phyloP scores from a whole-genome alignment of 2,113 vertebrate genomes.

The Alethe diademata region DNA sequence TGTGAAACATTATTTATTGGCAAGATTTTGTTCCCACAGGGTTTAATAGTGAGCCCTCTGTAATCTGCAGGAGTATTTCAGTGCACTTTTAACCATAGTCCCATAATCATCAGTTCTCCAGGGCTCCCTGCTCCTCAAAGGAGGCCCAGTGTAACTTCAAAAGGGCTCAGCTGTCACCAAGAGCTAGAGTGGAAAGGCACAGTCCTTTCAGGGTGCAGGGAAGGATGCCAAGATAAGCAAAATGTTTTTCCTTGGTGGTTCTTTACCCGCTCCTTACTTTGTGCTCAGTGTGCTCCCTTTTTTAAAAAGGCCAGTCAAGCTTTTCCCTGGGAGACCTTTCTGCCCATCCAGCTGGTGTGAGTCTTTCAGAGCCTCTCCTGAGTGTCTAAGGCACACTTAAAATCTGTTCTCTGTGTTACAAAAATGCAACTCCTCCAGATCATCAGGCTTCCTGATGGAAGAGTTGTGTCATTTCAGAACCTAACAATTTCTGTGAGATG shows the following conservation, averaged over 20 bases:
- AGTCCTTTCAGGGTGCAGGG: not conserved
- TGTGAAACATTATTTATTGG: conserved; percentile 7
- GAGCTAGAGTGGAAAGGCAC: not conserved
- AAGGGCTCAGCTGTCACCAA: not conserved
- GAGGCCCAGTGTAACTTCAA: not conserved
- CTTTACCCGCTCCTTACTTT: not conserved
- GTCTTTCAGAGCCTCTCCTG: not conserved
- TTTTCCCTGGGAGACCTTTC: not conserved
- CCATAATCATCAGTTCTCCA: not conserved
- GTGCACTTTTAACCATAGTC: not conserved
- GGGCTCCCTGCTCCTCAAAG: not conserved
- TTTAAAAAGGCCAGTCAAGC: not conserved
- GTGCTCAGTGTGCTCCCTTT: not conserved
- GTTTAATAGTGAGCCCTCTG: not conserved
- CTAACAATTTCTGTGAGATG: not conserved
- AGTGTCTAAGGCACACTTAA: not conserved
- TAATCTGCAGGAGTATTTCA: not conserved
- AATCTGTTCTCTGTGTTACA: not conserved
- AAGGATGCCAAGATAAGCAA: not conserved
- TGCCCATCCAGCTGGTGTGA: not conserved
- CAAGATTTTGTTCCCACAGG: not conserved
- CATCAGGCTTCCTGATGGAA: not conserved
- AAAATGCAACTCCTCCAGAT: not conserved
- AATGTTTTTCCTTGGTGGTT: not conserved
- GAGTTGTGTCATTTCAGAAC: not conserved